Percentiles rank a stretch among this genome's conserved stretches.
Evolutionary conservation across 2,113 vertebrate species (phyloP).

Genomic region (Rhinopomastus cyanomelas): DNA sequence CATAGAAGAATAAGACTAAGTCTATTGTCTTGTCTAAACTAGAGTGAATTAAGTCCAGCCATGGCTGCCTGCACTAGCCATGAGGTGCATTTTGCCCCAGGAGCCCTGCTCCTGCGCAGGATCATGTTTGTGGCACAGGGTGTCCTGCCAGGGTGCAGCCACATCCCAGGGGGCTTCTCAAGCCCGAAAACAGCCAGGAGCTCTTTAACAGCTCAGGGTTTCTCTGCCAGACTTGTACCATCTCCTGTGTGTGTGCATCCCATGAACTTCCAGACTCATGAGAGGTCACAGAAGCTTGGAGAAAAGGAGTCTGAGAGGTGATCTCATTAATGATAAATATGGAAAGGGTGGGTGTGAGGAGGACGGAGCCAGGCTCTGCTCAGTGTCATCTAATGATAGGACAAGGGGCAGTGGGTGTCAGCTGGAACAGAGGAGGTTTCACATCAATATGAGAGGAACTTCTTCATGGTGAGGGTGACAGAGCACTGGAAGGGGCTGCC

Average conservation of each 20-base stretch:
- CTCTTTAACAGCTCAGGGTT: neutral
- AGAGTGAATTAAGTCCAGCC: no score
- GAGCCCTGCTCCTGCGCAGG: neutral
- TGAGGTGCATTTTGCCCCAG: neutral
- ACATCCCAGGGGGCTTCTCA: neutral
- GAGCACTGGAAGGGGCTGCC: no score
- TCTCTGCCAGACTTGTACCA: neutral
- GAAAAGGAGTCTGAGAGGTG: neutral
- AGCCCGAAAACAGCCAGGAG: neutral
- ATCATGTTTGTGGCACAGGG: no score
- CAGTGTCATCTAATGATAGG: no score
- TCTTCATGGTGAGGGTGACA: no score
- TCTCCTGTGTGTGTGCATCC: neutral
- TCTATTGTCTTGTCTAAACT: no score
- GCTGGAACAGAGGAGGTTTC: no score
- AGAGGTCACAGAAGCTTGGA: neutral
- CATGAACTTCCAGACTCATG: neutral
- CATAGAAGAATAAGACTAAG: neutral
- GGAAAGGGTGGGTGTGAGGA: no score
- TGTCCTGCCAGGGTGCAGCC: neutral
- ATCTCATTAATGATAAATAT: no score
- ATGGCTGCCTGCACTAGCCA: neutral
- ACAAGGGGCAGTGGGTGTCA: no score
- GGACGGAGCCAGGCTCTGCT: no score
- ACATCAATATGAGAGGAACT: no score